These are phyloP conservation scores for Dicycla oo DNA, from an alignment of 2,888 invertebrate genomes.

Conservation along the genomic window DNA sequence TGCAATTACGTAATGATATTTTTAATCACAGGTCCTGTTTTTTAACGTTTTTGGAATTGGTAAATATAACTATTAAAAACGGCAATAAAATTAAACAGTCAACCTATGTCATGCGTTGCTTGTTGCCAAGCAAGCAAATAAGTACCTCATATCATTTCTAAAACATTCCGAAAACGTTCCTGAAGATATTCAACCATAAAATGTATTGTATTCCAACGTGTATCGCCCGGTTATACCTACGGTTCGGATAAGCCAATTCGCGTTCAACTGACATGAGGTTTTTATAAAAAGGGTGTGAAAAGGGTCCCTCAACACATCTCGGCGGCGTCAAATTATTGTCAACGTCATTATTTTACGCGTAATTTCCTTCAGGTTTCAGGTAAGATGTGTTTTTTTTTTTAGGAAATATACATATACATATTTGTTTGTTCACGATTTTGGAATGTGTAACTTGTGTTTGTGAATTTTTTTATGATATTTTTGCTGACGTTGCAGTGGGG, in stretches of 20 bases:
- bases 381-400: slow-evolving; percentile 27
- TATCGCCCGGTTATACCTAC: slow-evolving; percentile 50
- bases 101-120: background rate
- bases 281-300: slow-evolving; percentile 63
- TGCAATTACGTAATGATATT: no score
- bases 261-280: slow-evolving; percentile 57
- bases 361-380: slow-evolving; percentile 56
- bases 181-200: slow-evolving; percentile 36
- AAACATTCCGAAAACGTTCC: slow-evolving; percentile 8
- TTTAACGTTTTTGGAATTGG: no score
- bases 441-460: background rate
- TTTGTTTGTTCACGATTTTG: slow-evolving; percentile 3
- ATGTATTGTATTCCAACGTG: slow-evolving; percentile 44
- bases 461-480: background rate
- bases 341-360: slow-evolving; percentile 64
- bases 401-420: slow-evolving; percentile 10
- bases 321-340: slow-evolving; percentile 65
- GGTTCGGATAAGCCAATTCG: slow-evolving; percentile 58
- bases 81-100: background rate
- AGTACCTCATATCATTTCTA: background rate
- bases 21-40: no score
- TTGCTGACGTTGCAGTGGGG: background rate
- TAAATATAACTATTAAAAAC: no score
- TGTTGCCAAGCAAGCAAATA: slow-evolving; percentile 8
- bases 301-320: slow-evolving; percentile 60